These are phyloP conservation scores for Drosophila nasuta DNA, from an alignment of 1,140 invertebrate genomes.

Conservation along the genomic window DNA sequence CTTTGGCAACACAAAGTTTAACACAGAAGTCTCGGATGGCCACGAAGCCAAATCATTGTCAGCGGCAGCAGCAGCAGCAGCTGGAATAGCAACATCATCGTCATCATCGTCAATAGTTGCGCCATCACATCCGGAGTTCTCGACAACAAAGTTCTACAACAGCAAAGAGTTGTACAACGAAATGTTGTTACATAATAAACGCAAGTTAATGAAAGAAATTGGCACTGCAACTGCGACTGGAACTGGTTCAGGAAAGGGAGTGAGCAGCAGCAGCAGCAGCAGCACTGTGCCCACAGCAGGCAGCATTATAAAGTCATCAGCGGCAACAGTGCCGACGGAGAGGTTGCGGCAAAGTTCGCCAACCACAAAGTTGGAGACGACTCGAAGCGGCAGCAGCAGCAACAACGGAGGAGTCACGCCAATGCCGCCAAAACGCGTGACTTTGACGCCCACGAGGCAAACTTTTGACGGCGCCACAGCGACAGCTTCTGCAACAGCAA, in stretches of 20 bases:
- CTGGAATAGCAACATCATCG: conserved; percentile 6
- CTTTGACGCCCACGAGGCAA: conserved; percentile 44
- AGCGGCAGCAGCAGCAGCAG: not conserved
- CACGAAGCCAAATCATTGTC: conserved; percentile 1
- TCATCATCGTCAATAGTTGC: conserved; percentile 21
- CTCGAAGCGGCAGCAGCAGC: conserved; percentile 4
- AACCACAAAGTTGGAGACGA: conserved; percentile 5
- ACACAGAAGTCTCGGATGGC: conserved; percentile 53
- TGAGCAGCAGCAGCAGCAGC: not conserved
- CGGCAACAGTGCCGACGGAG: conserved; percentile 42
- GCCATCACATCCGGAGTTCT: conserved; percentile 78
- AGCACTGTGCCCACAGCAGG: conserved; percentile 24
- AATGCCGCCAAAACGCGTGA: conserved; percentile 38
- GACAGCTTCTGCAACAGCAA: conserved; percentile 4
- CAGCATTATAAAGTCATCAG: conserved; percentile 70
- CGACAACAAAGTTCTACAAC: conserved; percentile 84
- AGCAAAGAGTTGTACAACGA: conserved; percentile 84
- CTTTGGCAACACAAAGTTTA: conserved; percentile 83
- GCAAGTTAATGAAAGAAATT: conserved; percentile 75
- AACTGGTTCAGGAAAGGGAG: not conserved
- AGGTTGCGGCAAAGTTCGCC: conserved; percentile 60
- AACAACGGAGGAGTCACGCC: conserved; percentile 31
- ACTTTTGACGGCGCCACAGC: conserved; percentile 41
- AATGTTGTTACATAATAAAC: conserved; percentile 79
- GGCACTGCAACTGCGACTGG: not conserved